Base-by-base conservation (phyloP, 1,140 invertebrate genomes). In the Cyphomyrmex costatus region DNA sequence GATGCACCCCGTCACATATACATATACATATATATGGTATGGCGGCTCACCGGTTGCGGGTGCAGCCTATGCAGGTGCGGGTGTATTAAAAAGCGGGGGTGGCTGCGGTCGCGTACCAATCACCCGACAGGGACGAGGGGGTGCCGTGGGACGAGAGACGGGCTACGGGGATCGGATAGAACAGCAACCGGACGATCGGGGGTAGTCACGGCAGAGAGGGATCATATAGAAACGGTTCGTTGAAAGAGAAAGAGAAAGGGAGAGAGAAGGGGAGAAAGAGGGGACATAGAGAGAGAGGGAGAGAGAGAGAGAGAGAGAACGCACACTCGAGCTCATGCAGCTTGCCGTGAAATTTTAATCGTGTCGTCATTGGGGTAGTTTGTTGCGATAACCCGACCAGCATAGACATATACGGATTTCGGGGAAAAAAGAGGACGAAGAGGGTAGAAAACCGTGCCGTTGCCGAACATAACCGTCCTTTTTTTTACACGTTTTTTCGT, bases 291-390 rank as follows among this genome's bases (percentile, higher is more conserved):
- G 46, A 65, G 30, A 21, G n/a, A 36, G 21, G 27, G 51, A 56
- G 51, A 36, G 51, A 21, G 12, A 74, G 30, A 36, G 27, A 36
- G 83, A 89, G 76, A 65, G 78, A 65, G 84, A 89, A 61, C 71
- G 84, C 87, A 87, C 86, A 73, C 86, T 93, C 93, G 91, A 84
- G 87, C 82, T 78, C 85, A 92, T 86, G 92, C 79, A 87, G 91
- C 91, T 91, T 89, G 77, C 92, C 90, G 92, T 94, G 90, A 94
- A 94, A 93, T 93, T 93, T 93, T 93, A 93, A 93, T 93, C 92
- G 92, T 92, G 91, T 93, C 92, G 92, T 93, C 92, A 93, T 93
- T 93, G 92, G 92, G 91, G 91, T 93, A 94, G 93, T 94, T 94
- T 93, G 93, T 93, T 93, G 92, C 92, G 91, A 94, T 94, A 94